Conservation (phyloP, 1,140 invertebrate species). For the Diorhabda carinulata region DNA sequence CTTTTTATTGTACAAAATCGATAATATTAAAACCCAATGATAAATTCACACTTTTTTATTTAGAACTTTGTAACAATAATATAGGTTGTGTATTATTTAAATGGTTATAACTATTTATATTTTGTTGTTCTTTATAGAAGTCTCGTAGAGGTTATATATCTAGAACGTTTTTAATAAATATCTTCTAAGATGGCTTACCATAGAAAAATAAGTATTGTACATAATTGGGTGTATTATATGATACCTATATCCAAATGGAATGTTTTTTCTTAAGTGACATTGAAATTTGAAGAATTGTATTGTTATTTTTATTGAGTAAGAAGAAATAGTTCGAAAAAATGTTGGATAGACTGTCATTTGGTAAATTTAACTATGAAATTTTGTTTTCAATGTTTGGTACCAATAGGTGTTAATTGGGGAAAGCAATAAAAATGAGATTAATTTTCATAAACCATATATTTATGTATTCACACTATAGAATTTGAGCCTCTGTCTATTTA, state of each 20-base stretch:
- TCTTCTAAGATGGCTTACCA: background rate
- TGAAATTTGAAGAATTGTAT: background rate
- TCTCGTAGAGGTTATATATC: conserved; percentile 21
- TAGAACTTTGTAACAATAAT: background rate
- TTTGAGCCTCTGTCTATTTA: too few species aligned
- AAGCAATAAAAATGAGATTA: too few species aligned
- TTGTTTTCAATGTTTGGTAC: too few species aligned
- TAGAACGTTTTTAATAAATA: conserved; percentile 25
- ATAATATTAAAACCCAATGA: background rate
- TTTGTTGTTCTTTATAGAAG: conserved; percentile 1
- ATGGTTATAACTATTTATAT: conserved; percentile 14
- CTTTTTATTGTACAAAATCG: conserved; percentile 19
- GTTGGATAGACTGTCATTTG: too few species aligned
- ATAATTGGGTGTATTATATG: conserved; percentile 26
- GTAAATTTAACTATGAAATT: too few species aligned
- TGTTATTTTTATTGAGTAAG: too few species aligned
- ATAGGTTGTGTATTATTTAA: conserved; percentile 15
- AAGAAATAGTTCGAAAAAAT: too few species aligned
- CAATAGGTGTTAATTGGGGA: too few species aligned
- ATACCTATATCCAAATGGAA: conserved; percentile 16
- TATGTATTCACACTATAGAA: too few species aligned
- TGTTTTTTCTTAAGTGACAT: conserved; percentile 6
- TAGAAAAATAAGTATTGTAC: conserved; percentile 31
- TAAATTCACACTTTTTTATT: background rate
- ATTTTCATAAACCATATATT: too few species aligned